Evolutionary conservation across 2,797 vertebrate genomes (phyloP).

Genomic region (Falco novaeseelandiae): DNA sequence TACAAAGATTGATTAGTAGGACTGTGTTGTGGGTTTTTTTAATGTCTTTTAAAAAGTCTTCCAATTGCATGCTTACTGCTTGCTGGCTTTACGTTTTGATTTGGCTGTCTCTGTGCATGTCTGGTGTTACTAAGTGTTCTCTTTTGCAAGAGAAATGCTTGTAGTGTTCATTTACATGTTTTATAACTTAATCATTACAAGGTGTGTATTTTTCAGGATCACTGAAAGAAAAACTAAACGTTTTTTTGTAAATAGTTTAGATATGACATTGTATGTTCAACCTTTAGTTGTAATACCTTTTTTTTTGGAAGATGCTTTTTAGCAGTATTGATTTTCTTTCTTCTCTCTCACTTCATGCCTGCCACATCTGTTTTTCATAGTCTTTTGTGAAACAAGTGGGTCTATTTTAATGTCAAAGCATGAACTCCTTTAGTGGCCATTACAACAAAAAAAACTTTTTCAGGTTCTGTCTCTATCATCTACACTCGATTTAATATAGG

Average conservation of each 20-base stretch:
- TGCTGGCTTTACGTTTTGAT: constrained; percentile 32
- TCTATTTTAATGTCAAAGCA: not conserved
- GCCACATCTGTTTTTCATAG: not conserved
- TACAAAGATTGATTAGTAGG: not conserved
- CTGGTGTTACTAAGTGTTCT: not conserved
- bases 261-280: not conserved
- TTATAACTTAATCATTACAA: not conserved
- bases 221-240: not conserved
- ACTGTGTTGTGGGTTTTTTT: not conserved
- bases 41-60: not conserved
- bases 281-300: not conserved
- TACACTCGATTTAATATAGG: not conserved
- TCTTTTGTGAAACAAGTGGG: not conserved
- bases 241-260: not conserved
- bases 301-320: not conserved
- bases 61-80: constrained; percentile 15
- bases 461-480: not conserved
- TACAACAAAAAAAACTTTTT: not conserved
- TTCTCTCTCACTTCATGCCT: not conserved
- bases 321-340: not conserved
- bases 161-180: not conserved
- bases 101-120: constrained; percentile 36
- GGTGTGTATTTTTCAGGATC: not conserved
- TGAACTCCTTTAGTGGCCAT: not conserved
- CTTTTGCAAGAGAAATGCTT: not conserved